Evolutionary conservation across 2,113 vertebrate genomes (phyloP).

Genomic region (Gadus chalcogrammus): DNA sequence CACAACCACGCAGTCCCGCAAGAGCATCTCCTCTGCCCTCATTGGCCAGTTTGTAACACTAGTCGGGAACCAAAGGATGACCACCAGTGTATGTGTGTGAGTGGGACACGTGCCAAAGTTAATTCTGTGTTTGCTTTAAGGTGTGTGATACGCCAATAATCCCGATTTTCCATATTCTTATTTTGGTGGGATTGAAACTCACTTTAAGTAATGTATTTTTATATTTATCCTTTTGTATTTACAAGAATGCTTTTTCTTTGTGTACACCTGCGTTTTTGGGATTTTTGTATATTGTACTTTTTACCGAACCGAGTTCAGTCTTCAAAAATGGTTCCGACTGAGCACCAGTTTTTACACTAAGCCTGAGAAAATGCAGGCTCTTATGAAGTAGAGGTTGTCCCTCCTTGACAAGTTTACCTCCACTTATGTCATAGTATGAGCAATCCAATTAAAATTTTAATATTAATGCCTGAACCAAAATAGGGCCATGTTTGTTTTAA

Average conservation of each 20-base stretch:
- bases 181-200: conserved; percentile 27
- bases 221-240: conserved; percentile 55
- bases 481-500: too few species aligned
- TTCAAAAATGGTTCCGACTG: too few species aligned
- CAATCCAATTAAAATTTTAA: too few species aligned
- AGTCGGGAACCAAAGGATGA: conserved; percentile 21
- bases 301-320: not conserved
- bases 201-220: conserved; percentile 33
- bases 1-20: not conserved
- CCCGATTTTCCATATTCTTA: conserved; percentile 7
- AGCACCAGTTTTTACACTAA: too few species aligned
- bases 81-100: conserved; percentile 12
- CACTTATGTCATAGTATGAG: too few species aligned
- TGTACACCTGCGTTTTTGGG: not conserved
- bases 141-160: not conserved
- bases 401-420: not conserved
- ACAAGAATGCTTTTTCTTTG: not conserved
- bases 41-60: conserved; percentile 46
- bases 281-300: conserved; percentile 3
- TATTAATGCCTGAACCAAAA: too few species aligned
- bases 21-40: conserved; percentile 1
- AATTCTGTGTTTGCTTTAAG: conserved; percentile 2
- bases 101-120: conserved; percentile 58
- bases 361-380: too few species aligned
- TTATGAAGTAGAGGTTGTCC: not conserved